Evolutionary conservation across 2,888 invertebrate genomes (phyloP), one percentile per base, ranked within the genome.

Genomic region (Hypomecis atomaria): DNA sequence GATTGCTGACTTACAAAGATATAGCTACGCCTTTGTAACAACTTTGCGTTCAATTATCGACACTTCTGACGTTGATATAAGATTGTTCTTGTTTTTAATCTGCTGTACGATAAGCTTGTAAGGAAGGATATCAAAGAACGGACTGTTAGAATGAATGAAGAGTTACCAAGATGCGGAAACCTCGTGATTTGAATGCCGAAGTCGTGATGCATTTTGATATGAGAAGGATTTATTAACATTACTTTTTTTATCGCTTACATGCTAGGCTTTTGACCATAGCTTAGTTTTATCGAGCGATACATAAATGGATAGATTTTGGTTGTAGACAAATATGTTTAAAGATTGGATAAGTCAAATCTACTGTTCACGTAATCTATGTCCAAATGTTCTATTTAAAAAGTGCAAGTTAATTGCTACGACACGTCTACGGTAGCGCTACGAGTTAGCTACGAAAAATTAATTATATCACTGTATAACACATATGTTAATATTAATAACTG

Each of bases 111-210:
- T 10, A 11, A 13, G 50, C 7, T 5, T 13, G 13, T n/a, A 23
- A 48, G 54, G 43, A 63, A 58, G 63, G 54, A 59, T 49, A 63
- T 79, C 77, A 83, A 86, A 87, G 86, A 86, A 85, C 82, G 37
- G 37, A 0, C 59, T 81, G 84, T 85, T 82, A 81, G 78, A 78
- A 73, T 88, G 78, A 78, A 73, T 88, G 86, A 89, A 88, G 83
- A 84, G 76, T 76, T 81, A 82, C 84, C 34, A 54, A 47, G 53
- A 13, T 59, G 57, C 48, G 43, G 38, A 45, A 37, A 50, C 10
- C 13, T 33, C 53, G 49, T 59, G 63, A 53, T 43, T 58, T 58
- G 62, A 63, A 63, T 63, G 11, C 43, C 3, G 13, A 49, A 55
- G 47, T 44, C 37, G 7, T 40, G 47, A 50, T 52, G 45, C 34